phyloP scores from a whole-genome alignment of 2,888 invertebrate genomes.

The Lycophotia porphyrea region DNA sequence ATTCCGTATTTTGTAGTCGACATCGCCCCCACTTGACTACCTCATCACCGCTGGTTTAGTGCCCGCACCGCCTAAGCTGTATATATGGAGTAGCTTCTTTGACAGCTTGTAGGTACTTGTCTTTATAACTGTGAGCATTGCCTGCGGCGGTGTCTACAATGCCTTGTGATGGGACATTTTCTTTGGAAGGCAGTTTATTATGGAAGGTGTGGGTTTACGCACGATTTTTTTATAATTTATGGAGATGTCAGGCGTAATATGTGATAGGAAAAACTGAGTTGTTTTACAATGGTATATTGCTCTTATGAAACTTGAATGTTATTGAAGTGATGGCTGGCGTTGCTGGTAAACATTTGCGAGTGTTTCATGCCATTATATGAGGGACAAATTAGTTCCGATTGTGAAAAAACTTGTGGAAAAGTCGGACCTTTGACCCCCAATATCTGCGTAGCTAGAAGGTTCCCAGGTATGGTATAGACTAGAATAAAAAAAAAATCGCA shows the following conservation, averaged over 20 bases:
- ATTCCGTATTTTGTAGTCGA: too few relatives aligned
- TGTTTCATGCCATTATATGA: neutral
- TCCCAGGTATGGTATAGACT: too few relatives aligned
- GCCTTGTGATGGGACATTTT: constrained; percentile 47
- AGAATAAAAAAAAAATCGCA: too few relatives aligned
- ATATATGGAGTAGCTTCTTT: constrained; percentile 67
- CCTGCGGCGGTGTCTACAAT: constrained; percentile 51
- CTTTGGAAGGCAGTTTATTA: constrained; percentile 39
- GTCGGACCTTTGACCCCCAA: too few relatives aligned
- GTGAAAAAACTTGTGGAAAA: too few relatives aligned
- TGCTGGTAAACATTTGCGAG: neutral
- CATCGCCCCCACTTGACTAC: neutral
- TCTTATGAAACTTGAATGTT: neutral
- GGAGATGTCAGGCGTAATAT: neutral
- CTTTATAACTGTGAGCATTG: constrained; percentile 58
- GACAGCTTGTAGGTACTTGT: constrained; percentile 51
- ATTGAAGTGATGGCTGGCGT: neutral
- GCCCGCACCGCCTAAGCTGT: constrained; percentile 63
- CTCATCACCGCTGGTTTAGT: neutral
- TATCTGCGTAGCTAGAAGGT: too few relatives aligned
- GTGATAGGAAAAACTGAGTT: neutral
- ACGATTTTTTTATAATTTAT: constrained; percentile 11
- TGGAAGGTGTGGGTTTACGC: constrained; percentile 22
- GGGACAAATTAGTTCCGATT: neutral
- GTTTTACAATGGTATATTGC: neutral